Conservation (phyloP, 2,113 vertebrate genomes). For the Anser brachyrhynchus region DNA sequence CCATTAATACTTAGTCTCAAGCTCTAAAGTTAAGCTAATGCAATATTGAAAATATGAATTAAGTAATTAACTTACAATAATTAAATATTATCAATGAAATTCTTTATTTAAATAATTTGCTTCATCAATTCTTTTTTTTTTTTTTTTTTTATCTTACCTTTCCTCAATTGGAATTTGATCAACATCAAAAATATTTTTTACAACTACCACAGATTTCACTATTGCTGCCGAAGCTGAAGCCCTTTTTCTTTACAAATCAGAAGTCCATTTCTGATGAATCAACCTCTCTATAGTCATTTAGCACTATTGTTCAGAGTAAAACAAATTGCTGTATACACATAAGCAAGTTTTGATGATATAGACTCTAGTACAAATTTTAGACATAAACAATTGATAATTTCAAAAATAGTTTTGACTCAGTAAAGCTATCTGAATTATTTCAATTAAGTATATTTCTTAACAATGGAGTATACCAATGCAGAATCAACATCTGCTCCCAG, state of each 20-base stretch:
- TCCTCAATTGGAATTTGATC: neutral
- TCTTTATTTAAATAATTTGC: neutral
- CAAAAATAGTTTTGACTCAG: neutral
- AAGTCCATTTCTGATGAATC: neutral
- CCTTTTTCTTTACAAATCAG: neutral
- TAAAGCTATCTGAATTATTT: neutral
- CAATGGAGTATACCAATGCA: neutral
- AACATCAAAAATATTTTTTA: neutral
- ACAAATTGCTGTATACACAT: neutral
- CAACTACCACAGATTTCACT: neutral
- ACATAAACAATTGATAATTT: neutral
- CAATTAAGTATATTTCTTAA: neutral
- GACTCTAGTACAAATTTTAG: neutral
- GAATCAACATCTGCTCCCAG: neutral
- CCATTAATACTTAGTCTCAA: neutral
- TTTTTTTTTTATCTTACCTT: neutral
- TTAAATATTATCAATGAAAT: neutral
- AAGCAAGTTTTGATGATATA: neutral
- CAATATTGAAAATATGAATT: neutral
- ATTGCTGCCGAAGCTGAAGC: neutral
- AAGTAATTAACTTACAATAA: neutral
- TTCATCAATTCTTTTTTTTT: neutral
- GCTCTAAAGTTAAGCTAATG: neutral
- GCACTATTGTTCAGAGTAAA: neutral
- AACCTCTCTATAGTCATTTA: neutral